Evolutionary conservation across 2,888 invertebrate species (phyloP), one percentile per base, ranked within the genome.

Genomic region (Drosophila anomalata): DNA sequence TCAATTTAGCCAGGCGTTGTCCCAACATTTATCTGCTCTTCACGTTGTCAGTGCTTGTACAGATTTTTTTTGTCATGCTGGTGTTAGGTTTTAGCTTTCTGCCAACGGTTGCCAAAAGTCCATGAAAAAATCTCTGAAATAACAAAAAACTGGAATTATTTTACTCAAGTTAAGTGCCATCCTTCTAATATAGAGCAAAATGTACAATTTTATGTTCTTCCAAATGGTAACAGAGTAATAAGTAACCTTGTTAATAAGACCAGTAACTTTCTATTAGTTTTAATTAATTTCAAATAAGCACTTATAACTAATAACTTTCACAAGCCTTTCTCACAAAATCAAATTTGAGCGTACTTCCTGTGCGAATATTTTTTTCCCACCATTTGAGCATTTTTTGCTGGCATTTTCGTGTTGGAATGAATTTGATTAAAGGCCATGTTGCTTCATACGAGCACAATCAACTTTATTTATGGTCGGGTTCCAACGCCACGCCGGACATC

Each of bases 1-100:
- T 83, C 87, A 78, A 82, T 82, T 83, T 79, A 33, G 46, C 29
- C 66, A 17, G 51, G 41, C 66, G 54, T 55, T 60, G 47, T 61
- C 44, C 36, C 52, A 75, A 73, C 70, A 65, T 67, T 74, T 70
- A 68, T 76, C 67, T 71, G 54, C 24, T 48, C 24, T 46, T 33
- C 57, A 12, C 50, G 53, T 42, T 70, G 78, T 65, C 76, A 53
- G 56, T 26, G 52, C 67, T n/a, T 66, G 44, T 48, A 76, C 46
- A 59, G 79, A 63, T 56, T 68, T 60, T 44, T 58, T 48, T 22
- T 31, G 46, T 55, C 55, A 52, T 53, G 47, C 24, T 48, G 29
- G 11, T 33, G 36, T 54, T 47, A 54, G 42, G 47, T 52, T 51
- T 42, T 48, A 70, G 62, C 29, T 39, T 63, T 51, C 36, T 52